Conservation (phyloP, 1,140 invertebrate genomes). For the Subanguina moxae region DNA sequence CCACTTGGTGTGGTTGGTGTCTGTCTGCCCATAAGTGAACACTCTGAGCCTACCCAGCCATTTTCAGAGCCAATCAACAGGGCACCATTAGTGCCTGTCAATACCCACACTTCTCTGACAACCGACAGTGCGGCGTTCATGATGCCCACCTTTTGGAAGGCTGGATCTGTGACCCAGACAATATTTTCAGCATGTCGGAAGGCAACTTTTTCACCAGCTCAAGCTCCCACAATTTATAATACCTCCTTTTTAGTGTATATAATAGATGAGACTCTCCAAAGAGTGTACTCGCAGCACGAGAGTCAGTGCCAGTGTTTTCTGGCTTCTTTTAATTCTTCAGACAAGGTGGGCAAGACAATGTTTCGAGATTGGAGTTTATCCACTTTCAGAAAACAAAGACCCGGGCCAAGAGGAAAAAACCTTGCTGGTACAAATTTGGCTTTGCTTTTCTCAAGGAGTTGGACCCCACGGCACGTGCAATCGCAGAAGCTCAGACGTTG, state of each 20-base stretch:
- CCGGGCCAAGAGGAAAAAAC: background rate
- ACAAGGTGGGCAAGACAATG: background rate
- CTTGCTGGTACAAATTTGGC: constrained; percentile 36
- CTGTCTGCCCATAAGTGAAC: too few relatives aligned
- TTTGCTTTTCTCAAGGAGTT: constrained; percentile 39
- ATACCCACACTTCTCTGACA: constrained; percentile 8
- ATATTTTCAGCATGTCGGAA: constrained; percentile 8
- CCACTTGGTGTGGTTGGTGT: too few relatives aligned
- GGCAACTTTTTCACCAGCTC: background rate
- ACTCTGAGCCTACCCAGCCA: constrained; percentile 3
- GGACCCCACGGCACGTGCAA: background rate
- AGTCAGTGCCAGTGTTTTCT: constrained; percentile 21
- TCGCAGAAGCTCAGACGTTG: background rate
- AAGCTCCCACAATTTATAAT: background rate
- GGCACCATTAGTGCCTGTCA: background rate
- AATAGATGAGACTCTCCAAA: constrained; percentile 26
- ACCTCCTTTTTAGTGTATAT: constrained; percentile 17
- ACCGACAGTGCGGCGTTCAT: background rate
- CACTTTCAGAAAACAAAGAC: background rate
- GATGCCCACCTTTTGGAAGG: background rate
- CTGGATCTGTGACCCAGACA: constrained; percentile 14
- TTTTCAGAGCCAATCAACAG: background rate
- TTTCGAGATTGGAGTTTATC: constrained; percentile 8
- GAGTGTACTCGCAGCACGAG: constrained; percentile 16
- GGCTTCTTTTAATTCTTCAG: background rate